phyloP scores from a whole-genome alignment of 2,113 vertebrate genomes.

The Chaetodon auriga region DNA sequence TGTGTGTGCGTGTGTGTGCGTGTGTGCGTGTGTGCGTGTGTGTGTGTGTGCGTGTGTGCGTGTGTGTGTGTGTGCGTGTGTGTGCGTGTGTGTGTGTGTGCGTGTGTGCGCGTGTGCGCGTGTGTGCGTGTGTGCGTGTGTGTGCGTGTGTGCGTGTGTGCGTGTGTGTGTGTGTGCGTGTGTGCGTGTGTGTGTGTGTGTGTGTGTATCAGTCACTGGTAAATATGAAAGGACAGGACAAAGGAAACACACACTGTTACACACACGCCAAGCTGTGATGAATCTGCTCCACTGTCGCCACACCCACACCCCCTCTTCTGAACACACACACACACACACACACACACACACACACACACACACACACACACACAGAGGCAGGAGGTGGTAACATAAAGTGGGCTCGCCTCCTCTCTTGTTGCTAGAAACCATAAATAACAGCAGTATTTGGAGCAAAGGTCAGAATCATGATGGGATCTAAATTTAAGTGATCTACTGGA shows the following conservation, averaged over 20 bases:
- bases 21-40: no score
- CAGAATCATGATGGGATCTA: background rate
- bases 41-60: no score
- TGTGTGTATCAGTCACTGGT: constrained; percentile 23
- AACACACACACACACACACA: constrained; percentile 28
- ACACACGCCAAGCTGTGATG: constrained; percentile 68
- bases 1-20: background rate
- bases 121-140: no score
- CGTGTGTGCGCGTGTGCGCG: background rate
- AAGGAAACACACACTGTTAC: constrained; percentile 63
- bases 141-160: no score
- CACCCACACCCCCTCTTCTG: constrained; percentile 48
- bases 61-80: background rate
- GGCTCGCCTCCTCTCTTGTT: background rate
- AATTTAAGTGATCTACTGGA: background rate
- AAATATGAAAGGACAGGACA: constrained; percentile 65
- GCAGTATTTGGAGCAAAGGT: constrained; percentile 28
- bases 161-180: background rate
- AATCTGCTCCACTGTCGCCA: constrained; percentile 61
- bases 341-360: constrained; percentile 29
- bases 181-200: constrained; percentile 25
- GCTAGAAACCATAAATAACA: background rate
- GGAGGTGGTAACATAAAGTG: constrained; percentile 8
- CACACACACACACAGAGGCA: constrained; percentile 11
- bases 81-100: constrained; percentile 25